Evolutionary conservation across 2,797 vertebrate genomes (phyloP).

Genomic region (Coracias cyanogaster): DNA sequence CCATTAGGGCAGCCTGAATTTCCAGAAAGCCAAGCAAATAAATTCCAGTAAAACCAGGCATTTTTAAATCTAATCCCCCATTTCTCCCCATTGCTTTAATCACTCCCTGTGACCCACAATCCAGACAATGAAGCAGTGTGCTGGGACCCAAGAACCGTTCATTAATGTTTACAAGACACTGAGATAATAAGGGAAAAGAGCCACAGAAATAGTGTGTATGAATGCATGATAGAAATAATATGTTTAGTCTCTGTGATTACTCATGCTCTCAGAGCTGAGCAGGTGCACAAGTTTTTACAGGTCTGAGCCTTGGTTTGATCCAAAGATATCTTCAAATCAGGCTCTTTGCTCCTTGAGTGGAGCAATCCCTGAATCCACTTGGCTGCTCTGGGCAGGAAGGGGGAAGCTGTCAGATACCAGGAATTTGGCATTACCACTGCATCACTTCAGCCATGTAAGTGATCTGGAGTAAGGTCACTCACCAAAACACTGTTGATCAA

Average conservation of each 20-base stretch:
- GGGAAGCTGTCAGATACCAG: neutral
- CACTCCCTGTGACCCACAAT: neutral
- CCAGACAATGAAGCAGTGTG: neutral
- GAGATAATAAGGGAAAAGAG: neutral
- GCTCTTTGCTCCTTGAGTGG: neutral
- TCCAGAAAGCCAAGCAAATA: neutral
- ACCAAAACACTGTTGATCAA: neutral
- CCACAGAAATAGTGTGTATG: accelerated
- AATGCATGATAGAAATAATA: neutral
- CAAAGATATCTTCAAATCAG: neutral
- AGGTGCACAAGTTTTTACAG: neutral
- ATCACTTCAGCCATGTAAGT: neutral
- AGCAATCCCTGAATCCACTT: neutral
- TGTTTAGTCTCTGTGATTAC: neutral
- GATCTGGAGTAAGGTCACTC: neutral
- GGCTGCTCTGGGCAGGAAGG: neutral
- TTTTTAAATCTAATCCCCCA: neutral
- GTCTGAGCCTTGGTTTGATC: neutral
- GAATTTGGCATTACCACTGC: neutral
- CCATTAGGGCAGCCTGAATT: neutral
- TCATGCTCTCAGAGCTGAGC: neutral
- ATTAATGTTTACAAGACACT: constrained; percentile 20
- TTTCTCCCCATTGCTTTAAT: neutral
- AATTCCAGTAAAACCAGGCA: neutral
- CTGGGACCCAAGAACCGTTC: neutral